phyloP scores from a whole-genome alignment of 2,888 invertebrate genomes.

The Cepaea hortensis region DNA sequence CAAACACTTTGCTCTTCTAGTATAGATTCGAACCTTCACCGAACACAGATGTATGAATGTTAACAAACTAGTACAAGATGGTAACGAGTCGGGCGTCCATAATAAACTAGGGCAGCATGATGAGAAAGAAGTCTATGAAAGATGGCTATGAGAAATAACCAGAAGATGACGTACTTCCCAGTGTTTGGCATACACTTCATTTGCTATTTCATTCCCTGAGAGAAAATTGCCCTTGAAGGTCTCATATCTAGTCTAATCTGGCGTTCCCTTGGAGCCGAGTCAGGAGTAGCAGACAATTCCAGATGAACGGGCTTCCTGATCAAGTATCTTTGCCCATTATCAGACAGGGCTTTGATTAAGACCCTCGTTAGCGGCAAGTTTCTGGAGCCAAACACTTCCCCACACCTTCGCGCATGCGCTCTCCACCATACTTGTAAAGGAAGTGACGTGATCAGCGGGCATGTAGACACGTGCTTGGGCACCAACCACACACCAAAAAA shows the following conservation, averaged over 20 bases:
- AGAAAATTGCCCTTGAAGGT: slow-evolving; percentile 30
- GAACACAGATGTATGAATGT: no score
- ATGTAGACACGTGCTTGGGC: slow-evolving; percentile 36
- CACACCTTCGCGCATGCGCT: slow-evolving; percentile 39
- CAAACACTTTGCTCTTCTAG: no score
- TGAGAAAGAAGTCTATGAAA: background rate
- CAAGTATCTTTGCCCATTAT: slow-evolving; percentile 47
- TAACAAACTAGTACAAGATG: no score
- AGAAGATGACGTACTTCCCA: background rate
- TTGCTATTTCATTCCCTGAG: slow-evolving; percentile 32
- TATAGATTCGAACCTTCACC: no score
- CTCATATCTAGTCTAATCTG: slow-evolving; percentile 37
- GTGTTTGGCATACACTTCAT: slow-evolving; percentile 23
- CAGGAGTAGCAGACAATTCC: slow-evolving; percentile 31
- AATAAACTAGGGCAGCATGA: background rate
- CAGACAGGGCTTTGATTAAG: slow-evolving; percentile 39
- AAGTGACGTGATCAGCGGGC: slow-evolving; percentile 44
- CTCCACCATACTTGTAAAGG: slow-evolving; percentile 44
- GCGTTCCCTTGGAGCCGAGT: background rate
- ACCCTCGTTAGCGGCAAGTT: slow-evolving; percentile 40
- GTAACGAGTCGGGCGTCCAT: background rate
- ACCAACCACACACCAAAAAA: slow-evolving; percentile 22
- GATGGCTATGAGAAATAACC: slow-evolving; percentile 8
- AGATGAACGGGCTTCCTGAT: slow-evolving; percentile 35
- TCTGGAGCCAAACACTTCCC: slow-evolving; percentile 37